Conservation (phyloP, 2,888 invertebrate genomes). For the Tetropium fuscum region DNA sequence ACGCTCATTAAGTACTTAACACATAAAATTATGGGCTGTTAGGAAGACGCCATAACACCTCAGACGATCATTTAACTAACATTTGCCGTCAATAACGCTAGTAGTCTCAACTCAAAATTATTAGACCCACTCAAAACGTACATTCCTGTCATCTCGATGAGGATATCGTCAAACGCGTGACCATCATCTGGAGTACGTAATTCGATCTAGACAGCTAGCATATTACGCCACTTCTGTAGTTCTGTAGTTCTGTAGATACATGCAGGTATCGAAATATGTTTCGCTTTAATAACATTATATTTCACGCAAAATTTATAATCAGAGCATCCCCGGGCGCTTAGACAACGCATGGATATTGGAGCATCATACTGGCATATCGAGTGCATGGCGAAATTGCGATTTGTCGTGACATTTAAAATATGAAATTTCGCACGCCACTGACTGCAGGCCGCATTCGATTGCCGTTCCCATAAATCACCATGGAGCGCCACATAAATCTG, state of each 20-base stretch:
- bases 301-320: conserved; percentile 5
- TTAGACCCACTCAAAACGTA: neutral
- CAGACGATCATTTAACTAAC: too few relatives aligned
- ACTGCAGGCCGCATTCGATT: conserved; percentile 52
- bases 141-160: too few relatives aligned
- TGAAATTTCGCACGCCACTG: conserved; percentile 44
- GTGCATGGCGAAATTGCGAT: conserved; percentile 26
- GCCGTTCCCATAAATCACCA: conserved; percentile 60
- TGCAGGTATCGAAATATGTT: too few relatives aligned
- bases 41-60: conserved; percentile 8
- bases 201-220: too few relatives aligned
- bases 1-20: conserved; percentile 57
- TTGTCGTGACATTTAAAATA: conserved; percentile 34
- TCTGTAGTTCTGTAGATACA: too few relatives aligned
- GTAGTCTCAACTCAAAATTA: neutral
- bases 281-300: too few relatives aligned
- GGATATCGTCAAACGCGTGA: too few relatives aligned
- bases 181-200: too few relatives aligned
- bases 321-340: conserved; percentile 3
- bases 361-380: conserved; percentile 20
- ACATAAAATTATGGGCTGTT: conserved; percentile 22
- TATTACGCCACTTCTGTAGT: too few relatives aligned
- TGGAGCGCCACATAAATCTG: conserved; percentile 64
- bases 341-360: conserved; percentile 26
- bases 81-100: neutral